These are phyloP conservation scores for Brachionus koreanus DNA, from an alignment of 1,140 invertebrate genomes.

Conservation along the genomic window DNA sequence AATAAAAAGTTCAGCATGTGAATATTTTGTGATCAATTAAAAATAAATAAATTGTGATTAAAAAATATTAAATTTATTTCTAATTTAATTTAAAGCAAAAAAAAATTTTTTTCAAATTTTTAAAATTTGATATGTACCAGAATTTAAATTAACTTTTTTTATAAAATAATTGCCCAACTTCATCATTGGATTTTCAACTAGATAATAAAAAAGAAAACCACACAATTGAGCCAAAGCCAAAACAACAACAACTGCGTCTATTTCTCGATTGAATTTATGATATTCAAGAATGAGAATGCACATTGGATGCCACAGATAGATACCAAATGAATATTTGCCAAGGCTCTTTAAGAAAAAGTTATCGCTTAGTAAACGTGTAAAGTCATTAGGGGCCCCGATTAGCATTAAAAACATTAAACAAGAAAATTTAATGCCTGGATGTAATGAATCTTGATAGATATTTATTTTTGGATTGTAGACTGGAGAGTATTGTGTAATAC, in stretches of 20 bases:
- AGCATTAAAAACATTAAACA: background rate
- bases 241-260: background rate
- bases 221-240: background rate
- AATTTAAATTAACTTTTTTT: background rate
- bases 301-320: too few relatives aligned
- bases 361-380: constrained; percentile 7
- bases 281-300: background rate
- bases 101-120: too few relatives aligned
- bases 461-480: background rate
- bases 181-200: too few relatives aligned
- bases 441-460: background rate
- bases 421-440: constrained; percentile 3
- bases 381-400: background rate
- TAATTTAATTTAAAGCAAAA: too few relatives aligned
- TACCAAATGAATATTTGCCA: constrained; percentile 20
- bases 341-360: constrained; percentile 8
- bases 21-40: too few relatives aligned
- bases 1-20: too few relatives aligned
- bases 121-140: background rate
- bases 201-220: background rate
- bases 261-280: background rate
- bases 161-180: constrained; percentile 13
- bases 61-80: too few relatives aligned
- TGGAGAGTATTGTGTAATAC: background rate
- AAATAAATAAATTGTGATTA: too few relatives aligned